A percentile compares a stretch with the other conserved stretches of the same genome.
These are phyloP conservation scores for Branchipolynoe longqiensis DNA, from an alignment of 2,888 invertebrate species.

Conservation along the genomic window DNA sequence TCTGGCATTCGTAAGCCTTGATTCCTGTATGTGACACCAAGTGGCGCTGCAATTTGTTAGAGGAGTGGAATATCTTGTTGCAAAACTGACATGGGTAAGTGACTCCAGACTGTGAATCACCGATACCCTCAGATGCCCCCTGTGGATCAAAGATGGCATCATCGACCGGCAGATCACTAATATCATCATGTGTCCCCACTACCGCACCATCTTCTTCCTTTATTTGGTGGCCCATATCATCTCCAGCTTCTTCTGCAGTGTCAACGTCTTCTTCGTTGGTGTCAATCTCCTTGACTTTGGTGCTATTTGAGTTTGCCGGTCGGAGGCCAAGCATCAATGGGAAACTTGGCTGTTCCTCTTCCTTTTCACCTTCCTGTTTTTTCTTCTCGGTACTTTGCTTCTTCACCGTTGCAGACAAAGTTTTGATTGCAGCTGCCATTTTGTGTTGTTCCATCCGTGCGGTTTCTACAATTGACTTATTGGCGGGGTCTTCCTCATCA, in stretches of 20 bases:
- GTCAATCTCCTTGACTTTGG: neutral
- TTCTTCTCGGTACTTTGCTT: neutral
- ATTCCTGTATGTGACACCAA: conserved; percentile 66
- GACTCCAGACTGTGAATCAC: neutral
- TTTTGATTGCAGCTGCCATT: conserved; percentile 9
- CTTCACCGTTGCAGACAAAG: conserved; percentile 20
- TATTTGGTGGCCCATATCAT: neutral
- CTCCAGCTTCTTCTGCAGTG: neutral
- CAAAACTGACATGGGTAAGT: conserved; percentile 55
- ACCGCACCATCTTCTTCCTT: neutral
- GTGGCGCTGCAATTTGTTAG: conserved; percentile 67
- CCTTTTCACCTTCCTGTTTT: neutral
- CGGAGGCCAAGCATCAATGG: neutral
- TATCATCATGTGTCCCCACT: neutral
- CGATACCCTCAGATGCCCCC: neutral
- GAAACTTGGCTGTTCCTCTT: neutral
- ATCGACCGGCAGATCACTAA: conserved; percentile 43
- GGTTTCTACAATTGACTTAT: conserved; percentile 33
- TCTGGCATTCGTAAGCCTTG: conserved; percentile 68
- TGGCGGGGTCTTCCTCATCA: conserved; percentile 9
- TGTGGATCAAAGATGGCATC: conserved; percentile 16
- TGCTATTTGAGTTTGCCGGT: neutral
- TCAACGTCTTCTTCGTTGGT: neutral
- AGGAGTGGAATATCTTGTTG: conserved; percentile 64
- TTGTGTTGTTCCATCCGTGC: conserved; percentile 44